phyloP scores from a whole-genome alignment of 2,797 vertebrate genomes.

The Crypturellus tataupa region DNA sequence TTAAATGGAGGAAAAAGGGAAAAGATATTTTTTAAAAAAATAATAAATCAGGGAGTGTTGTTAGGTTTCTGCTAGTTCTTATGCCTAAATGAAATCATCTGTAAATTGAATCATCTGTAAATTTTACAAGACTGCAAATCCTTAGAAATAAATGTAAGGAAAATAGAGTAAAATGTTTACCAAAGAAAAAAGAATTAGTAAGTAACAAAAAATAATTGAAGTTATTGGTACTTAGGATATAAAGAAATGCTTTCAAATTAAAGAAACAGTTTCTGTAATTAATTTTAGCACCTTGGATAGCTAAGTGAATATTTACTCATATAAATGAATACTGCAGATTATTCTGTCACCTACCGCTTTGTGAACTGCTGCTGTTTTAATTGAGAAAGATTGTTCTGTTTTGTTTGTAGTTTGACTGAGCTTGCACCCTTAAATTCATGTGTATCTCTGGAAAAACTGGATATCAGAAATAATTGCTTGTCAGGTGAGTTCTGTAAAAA shows the following conservation, averaged over 20 bases:
- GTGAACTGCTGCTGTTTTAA: neutral
- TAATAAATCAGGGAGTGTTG: neutral
- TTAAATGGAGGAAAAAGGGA: neutral
- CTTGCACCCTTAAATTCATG: conserved; percentile 86
- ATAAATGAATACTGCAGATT: neutral
- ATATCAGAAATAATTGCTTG: conserved; percentile 91
- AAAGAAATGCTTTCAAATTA: neutral
- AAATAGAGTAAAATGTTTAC: neutral
- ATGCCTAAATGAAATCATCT: neutral
- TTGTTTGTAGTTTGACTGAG: conserved; percentile 85
- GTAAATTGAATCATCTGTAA: neutral
- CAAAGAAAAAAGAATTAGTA: neutral
- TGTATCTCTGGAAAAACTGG: conserved; percentile 87
- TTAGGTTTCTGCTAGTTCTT: neutral
- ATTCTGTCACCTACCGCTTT: neutral
- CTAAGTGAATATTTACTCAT: conserved; percentile 3
- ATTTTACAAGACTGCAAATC: neutral
- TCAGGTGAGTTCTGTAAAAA: conserved; percentile 85
- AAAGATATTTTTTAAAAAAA: neutral
- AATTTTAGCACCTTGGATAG: conserved; percentile 16
- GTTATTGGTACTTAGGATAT: neutral
- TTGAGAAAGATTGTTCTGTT: neutral
- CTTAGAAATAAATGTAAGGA: neutral
- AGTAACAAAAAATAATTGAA: neutral
- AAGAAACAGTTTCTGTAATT: neutral